A percentile compares a stretch with the other conserved stretches of the same genome.
These are phyloP conservation scores for Ovibos moschatus DNA, from an alignment of 2,113 vertebrate genomes.

Conservation along the genomic window DNA sequence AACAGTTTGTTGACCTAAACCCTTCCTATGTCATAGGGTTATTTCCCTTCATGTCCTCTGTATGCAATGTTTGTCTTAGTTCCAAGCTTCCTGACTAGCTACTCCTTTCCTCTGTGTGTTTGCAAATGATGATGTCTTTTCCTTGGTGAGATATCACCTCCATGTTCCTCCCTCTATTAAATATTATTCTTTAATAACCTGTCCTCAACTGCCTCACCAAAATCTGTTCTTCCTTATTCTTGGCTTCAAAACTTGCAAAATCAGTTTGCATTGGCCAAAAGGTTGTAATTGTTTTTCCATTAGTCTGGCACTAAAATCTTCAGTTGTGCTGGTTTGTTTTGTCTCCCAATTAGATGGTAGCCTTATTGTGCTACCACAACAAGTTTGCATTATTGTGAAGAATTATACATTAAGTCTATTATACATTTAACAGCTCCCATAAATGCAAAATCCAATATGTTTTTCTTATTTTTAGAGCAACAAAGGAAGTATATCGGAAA, in stretches of 20 bases:
- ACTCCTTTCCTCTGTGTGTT: background rate
- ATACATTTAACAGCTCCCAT: background rate
- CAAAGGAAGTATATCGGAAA: background rate
- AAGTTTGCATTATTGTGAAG: background rate
- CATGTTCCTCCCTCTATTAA: background rate
- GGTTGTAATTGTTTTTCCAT: background rate
- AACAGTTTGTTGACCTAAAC: background rate
- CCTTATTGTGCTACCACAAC: background rate
- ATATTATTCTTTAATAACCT: background rate
- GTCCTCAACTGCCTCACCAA: background rate
- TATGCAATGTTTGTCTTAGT: background rate
- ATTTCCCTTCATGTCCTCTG: background rate
- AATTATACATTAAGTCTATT: background rate
- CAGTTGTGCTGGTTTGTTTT: background rate
- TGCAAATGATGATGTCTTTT: background rate
- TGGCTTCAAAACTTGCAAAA: background rate
- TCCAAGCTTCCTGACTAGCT: background rate
- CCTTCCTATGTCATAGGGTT: background rate
- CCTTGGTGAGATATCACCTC: background rate
- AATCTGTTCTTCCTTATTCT: background rate
- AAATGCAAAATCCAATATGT: slow-evolving; percentile 15
- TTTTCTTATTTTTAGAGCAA: slow-evolving; percentile 50
- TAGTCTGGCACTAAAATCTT: background rate
- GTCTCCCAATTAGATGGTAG: background rate
- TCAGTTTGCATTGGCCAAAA: background rate